Evolutionary conservation across 1,140 invertebrate genomes (phyloP).

Genomic region (Venturia canescens): DNA sequence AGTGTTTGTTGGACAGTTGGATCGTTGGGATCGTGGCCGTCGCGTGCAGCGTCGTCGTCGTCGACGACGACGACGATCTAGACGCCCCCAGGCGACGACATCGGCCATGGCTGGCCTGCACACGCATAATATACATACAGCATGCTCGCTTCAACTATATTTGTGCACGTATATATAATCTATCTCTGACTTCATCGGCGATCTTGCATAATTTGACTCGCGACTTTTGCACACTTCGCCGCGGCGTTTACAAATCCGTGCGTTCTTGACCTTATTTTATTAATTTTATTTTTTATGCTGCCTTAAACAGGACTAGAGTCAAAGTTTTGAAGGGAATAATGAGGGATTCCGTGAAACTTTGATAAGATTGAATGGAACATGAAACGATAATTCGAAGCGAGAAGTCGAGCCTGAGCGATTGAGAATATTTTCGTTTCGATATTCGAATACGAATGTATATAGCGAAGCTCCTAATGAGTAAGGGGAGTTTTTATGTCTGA

Average conservation of each 20-base stretch:
- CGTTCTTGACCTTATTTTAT: conserved; percentile 13
- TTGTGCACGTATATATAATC: background rate
- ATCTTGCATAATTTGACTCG: conserved; percentile 8
- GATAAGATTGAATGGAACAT: background rate
- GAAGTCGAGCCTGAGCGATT: too few species aligned
- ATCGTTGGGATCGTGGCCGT: conserved; percentile 1
- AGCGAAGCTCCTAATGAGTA: too few species aligned
- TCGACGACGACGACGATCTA: background rate
- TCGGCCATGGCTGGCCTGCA: background rate
- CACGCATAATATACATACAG: background rate
- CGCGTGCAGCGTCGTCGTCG: background rate
- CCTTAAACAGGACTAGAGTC: background rate
- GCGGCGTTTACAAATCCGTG: background rate
- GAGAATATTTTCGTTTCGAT: too few species aligned
- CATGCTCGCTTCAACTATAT: background rate
- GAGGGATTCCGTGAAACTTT: too few species aligned
- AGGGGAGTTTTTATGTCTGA: too few species aligned
- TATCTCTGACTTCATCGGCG: background rate
- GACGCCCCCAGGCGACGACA: background rate
- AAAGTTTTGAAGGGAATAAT: background rate
- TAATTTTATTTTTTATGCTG: background rate
- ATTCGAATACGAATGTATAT: too few species aligned
- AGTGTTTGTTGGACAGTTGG: background rate
- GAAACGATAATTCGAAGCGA: too few species aligned
- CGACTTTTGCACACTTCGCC: conserved; percentile 1